Conservation (phyloP, 2,113 vertebrate species). For the Ciconia maguari region DNA sequence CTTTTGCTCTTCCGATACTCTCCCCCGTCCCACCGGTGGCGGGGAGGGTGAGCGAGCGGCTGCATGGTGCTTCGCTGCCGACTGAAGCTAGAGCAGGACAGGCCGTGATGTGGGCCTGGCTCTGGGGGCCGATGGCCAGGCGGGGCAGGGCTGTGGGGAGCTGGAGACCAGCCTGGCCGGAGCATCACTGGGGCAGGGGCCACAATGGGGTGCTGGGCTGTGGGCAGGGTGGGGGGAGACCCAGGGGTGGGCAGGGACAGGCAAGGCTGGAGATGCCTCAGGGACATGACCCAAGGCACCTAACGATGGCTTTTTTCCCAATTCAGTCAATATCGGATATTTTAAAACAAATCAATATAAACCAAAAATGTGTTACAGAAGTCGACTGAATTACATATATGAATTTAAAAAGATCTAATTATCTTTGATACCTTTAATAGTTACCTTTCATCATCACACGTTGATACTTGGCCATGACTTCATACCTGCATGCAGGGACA, state of each 20-base stretch:
- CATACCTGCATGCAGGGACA: neutral
- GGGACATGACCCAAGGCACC: no score
- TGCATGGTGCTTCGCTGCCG: no score
- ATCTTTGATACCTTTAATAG: neutral
- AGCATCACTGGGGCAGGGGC: rapidly evolving
- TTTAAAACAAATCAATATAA: neutral
- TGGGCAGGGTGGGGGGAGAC: neutral
- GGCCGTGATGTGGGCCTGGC: rapidly evolving
- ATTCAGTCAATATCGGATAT: neutral
- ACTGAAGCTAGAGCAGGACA: neutral
- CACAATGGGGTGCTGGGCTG: no score
- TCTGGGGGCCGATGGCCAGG: no score
- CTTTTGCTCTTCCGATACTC: no score
- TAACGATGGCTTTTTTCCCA: neutral
- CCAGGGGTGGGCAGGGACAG: neutral
- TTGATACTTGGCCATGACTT: neutral
- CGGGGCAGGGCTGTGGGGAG: neutral
- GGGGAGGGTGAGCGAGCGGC: no score
- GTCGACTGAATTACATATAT: neutral
- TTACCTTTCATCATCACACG: neutral
- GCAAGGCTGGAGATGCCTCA: neutral
- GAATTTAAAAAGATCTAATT: neutral
- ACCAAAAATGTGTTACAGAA: neutral
- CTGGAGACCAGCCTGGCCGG: rapidly evolving
- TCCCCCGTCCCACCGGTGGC: no score